Conservation (phyloP, 2,113 vertebrate species). For the Ptilorrhoa leucosticta region DNA sequence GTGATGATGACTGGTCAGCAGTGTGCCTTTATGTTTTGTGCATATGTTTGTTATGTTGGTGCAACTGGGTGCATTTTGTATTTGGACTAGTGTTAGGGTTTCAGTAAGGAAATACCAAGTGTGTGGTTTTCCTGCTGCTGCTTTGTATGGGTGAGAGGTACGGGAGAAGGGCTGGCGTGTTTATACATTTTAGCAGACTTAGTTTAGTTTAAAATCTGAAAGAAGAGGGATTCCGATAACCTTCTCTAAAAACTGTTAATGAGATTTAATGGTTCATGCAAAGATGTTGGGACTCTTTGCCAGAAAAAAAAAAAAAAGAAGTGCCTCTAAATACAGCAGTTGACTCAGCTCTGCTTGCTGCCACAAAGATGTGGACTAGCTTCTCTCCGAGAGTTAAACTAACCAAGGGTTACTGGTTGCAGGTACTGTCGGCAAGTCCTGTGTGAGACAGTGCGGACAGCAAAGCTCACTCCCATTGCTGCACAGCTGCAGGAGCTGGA, state of each 20-base stretch:
- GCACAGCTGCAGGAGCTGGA: slow-evolving; percentile 91
- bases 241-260: background rate
- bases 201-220: background rate
- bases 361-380: background rate
- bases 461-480: slow-evolving; percentile 91
- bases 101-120: background rate
- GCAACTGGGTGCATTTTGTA: background rate
- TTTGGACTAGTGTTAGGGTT: background rate
- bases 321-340: background rate
- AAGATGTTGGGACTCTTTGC: background rate
- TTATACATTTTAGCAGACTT: background rate
- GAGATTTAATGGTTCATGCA: background rate
- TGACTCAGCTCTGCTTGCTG: background rate
- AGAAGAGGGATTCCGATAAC: background rate
- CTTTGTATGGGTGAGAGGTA: background rate
- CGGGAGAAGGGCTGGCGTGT: background rate
- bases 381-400: background rate
- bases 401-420: background rate
- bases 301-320: background rate
- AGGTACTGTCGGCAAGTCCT: slow-evolving; percentile 93
- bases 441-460: slow-evolving; percentile 89
- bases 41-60: background rate
- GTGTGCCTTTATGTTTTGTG: background rate
- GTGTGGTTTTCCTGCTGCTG: background rate
- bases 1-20: background rate